These are phyloP conservation scores for Nanorana parkeri DNA, from an alignment of 2,113 vertebrate species.

Conservation along the genomic window DNA sequence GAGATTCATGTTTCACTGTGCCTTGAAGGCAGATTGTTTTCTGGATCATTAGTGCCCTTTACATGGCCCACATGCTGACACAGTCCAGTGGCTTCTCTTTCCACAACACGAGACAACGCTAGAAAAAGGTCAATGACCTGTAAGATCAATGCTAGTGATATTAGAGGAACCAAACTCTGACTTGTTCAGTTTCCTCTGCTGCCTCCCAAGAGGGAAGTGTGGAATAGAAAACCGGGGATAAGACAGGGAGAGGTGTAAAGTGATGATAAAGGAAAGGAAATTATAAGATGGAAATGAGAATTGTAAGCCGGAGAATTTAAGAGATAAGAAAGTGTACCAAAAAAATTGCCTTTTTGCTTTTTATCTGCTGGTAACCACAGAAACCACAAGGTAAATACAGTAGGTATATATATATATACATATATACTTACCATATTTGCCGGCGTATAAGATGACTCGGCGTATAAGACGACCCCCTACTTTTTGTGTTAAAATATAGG, in stretches of 20 bases:
- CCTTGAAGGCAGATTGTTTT: slow-evolving; percentile 62
- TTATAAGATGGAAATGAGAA: background rate
- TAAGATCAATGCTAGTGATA: slow-evolving; percentile 58
- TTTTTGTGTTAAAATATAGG: no score
- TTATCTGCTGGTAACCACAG: no score
- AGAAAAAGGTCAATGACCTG: slow-evolving; percentile 65
- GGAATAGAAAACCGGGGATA: background rate
- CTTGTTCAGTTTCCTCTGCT: slow-evolving; percentile 39
- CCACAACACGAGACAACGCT: slow-evolving; percentile 50
- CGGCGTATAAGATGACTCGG: no score
- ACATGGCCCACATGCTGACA: slow-evolving; percentile 59
- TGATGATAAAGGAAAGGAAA: background rate
- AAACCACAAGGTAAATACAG: no score
- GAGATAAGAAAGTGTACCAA: no score
- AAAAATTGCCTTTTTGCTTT: no score
- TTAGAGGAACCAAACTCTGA: slow-evolving; percentile 51
- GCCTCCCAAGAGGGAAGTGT: slow-evolving; percentile 1
- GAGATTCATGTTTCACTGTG: slow-evolving; percentile 46
- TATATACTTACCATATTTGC: no score
- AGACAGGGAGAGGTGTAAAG: background rate
- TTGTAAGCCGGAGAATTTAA: no score
- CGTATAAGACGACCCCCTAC: no score
- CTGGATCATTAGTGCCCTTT: slow-evolving; percentile 67
- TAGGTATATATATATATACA: no score
- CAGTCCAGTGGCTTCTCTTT: slow-evolving; percentile 59